Conservation (phyloP, 2,888 invertebrate species). For the Noctua pronuba region DNA sequence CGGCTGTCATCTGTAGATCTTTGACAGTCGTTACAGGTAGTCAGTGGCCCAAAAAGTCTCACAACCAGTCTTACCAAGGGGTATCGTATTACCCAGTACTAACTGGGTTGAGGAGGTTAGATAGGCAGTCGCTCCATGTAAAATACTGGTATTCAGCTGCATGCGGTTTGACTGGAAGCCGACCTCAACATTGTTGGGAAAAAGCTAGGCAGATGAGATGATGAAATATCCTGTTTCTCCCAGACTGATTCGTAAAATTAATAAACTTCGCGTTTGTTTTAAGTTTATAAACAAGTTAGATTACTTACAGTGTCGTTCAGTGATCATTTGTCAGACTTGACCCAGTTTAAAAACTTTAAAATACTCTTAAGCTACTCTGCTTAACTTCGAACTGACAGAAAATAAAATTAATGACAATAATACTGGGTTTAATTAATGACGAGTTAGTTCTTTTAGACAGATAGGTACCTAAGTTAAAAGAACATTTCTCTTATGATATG, state of each 20-base stretch:
- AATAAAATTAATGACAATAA: conserved; percentile 13
- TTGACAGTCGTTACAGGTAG: too few species aligned
- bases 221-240: background rate
- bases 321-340: conserved; percentile 29
- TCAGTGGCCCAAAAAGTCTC: too few species aligned
- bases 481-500: too few species aligned
- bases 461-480: background rate
- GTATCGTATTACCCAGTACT: too few species aligned
- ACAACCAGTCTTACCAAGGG: too few species aligned
- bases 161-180: too few species aligned
- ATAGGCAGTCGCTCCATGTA: too few species aligned
- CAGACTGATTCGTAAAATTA: background rate
- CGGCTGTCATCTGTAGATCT: too few species aligned
- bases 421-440: background rate
- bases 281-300: background rate
- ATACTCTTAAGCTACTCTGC: conserved; percentile 7
- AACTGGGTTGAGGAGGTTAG: too few species aligned
- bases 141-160: too few species aligned
- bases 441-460: background rate
- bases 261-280: background rate
- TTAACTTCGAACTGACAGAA: conserved; percentile 10
- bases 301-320: background rate
- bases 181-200: too few species aligned
- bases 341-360: conserved; percentile 17
- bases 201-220: too few species aligned